phyloP scores from a whole-genome alignment of 1,140 invertebrate genomes.

The Muscidifurax raptorellus region DNA sequence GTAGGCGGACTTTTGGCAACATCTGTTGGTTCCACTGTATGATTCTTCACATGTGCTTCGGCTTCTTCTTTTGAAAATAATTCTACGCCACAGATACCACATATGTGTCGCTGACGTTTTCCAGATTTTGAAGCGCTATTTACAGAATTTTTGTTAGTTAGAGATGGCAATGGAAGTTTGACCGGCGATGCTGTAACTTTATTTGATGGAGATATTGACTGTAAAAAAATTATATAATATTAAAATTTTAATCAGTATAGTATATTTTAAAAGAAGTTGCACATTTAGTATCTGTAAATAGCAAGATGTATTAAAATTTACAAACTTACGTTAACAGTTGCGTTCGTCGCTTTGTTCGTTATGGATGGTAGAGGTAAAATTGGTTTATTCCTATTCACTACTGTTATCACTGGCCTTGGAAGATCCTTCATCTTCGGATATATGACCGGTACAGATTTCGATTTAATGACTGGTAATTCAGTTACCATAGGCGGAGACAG shows the following conservation, averaged over 20 bases:
- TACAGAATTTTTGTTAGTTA: not conserved
- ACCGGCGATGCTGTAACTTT: not conserved
- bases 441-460: not conserved
- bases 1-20: not conserved
- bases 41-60: constrained; percentile 62
- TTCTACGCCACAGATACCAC: constrained; percentile 63
- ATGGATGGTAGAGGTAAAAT: not conserved
- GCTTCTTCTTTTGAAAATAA: constrained; percentile 62
- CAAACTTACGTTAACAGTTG: not conserved
- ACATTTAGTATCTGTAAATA: no score
- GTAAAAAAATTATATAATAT: not conserved
- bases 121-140: not conserved
- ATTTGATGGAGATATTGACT: not conserved
- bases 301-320: no score
- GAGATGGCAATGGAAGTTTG: not conserved
- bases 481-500: not conserved
- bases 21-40: constrained; percentile 49
- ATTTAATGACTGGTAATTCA: not conserved
- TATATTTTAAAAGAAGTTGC: no score
- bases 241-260: not conserved
- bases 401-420: not conserved
- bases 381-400: not conserved
- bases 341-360: not conserved
- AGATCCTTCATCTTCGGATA: not conserved
- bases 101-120: constrained; percentile 62